A percentile compares a stretch with the other conserved stretches of the same genome.
Conservation (phyloP, 2,888 invertebrate genomes). For the Erebia aethiops region DNA sequence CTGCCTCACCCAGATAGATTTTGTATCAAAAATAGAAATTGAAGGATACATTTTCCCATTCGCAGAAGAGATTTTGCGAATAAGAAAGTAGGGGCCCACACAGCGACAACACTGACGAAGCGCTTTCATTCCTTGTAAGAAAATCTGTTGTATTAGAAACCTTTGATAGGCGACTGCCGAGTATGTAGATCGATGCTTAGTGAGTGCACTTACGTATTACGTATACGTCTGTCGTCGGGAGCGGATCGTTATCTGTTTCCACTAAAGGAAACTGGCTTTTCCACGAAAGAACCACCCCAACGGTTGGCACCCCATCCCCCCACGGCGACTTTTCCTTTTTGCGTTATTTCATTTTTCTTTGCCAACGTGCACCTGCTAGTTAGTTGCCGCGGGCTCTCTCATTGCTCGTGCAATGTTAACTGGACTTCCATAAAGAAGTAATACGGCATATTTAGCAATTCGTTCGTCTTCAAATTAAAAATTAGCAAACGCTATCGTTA, state of each 20-base stretch:
- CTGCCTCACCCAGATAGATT: conserved; percentile 10
- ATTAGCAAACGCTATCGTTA: conserved; percentile 6
- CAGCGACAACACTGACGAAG: conserved; percentile 44
- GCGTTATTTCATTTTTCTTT: conserved; percentile 81
- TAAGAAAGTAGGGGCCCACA: conserved; percentile 24
- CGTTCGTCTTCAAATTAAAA: conserved; percentile 32
- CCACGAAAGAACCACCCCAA: conserved; percentile 77
- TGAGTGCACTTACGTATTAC: conserved; percentile 76
- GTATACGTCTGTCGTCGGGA: conserved; percentile 72
- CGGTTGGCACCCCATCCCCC: conserved; percentile 61
- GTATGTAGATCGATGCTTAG: conserved; percentile 73
- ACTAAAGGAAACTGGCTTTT: conserved; percentile 82
- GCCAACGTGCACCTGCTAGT: conserved; percentile 79
- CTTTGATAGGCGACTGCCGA: conserved; percentile 64
- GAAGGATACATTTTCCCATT: conserved; percentile 11
- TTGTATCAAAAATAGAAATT: conserved; percentile 17
- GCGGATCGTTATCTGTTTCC: conserved; percentile 83
- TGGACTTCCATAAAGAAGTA: conserved; percentile 50
- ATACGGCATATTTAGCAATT: conserved; percentile 47
- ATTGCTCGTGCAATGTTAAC: conserved; percentile 60
- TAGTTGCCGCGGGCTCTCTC: conserved; percentile 71
- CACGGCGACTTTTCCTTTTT: conserved; percentile 73
- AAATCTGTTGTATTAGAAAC: conserved; percentile 68
- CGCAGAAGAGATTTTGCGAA: conserved; percentile 9
- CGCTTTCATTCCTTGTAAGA: conserved; percentile 57